Conservation (phyloP, 1,140 invertebrate species). For the Pogonomyrmex barbatus region DNA sequence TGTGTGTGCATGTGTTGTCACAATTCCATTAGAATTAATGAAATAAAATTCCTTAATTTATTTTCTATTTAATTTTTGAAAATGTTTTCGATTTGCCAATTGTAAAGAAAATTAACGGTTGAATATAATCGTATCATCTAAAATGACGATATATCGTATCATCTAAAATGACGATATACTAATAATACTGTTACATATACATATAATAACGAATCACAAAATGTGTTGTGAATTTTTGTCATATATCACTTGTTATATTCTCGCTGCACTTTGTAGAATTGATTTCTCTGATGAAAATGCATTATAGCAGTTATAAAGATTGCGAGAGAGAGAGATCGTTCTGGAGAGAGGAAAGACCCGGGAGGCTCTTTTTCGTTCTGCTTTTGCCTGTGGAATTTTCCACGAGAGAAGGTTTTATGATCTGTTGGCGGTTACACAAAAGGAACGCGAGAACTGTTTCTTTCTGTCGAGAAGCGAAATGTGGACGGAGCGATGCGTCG, state of each 20-base stretch:
- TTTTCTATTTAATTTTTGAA: neutral
- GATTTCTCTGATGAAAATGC: conserved; percentile 24
- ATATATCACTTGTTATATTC: too few species aligned
- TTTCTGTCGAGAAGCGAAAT: conserved; percentile 41
- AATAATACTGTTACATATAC: too few species aligned
- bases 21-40: neutral
- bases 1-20: neutral
- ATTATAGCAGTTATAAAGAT: neutral
- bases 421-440: conserved; percentile 36
- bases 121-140: too few species aligned
- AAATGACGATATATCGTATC: neutral
- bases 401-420: conserved; percentile 44
- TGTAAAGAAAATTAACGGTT: neutral
- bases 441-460: conserved; percentile 38
- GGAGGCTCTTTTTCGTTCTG: conserved; percentile 15
- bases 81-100: neutral
- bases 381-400: conserved; percentile 37
- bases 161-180: neutral
- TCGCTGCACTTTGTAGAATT: neutral
- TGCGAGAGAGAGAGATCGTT: neutral
- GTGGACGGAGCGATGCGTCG: conserved; percentile 21
- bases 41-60: neutral
- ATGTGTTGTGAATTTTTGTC: neutral
- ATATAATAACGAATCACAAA: neutral
- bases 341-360: neutral